Base-by-base conservation (phyloP, 1,140 invertebrate species). In the Temnothorax longispinosus region DNA sequence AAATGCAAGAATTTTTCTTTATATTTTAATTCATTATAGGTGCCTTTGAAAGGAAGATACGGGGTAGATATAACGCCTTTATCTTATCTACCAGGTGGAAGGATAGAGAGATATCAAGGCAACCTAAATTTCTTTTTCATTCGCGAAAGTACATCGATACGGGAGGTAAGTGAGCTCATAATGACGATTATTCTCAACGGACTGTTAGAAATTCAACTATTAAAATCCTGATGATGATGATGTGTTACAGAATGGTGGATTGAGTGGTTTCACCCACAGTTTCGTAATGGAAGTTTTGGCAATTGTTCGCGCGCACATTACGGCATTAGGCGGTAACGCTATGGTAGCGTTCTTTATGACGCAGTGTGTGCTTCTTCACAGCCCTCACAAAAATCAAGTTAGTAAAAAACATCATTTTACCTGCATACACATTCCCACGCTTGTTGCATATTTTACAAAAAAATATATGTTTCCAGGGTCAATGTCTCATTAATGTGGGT, bases 41-140 rank as follows among this genome's bases (percentile, higher is more conserved):
- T 96, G 76, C 96, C 96, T 62, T 92, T 96, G 56, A 96, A 96
- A 85, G 97, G 97, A 94, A 92, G 97, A 86, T 97, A 97, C 92
- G 97, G 97, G 1, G 97, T 99, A 8, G 98, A 98, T 90, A 97
- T 99, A 88, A 98, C 98, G 0, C 98, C 98, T 0, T 95, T 99
- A 50, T 97, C 97, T 62, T 97, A 97, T 91, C 96, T 99, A 86
- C 97, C 98, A 18, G 98, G 98, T 84, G 97, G 97, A 1, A 96
- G 96, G 81, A 98, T 98, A 77, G 97, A 98, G 77, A 96, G 97
- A 86, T 99, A 99, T 93, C 95, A 99, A 80, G 99, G 99, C 78
- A 98, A 99, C 94, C 96, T 99, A 72, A 99, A 99, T 93, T 99
- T 99, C 93, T 98, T 99, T 95, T 99, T 99, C 91, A 99, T 99